Percentiles rank a stretch among this genome's conserved stretches.
phyloP scores from a whole-genome alignment of 1,140 invertebrate species.

The Spodoptera litura region DNA sequence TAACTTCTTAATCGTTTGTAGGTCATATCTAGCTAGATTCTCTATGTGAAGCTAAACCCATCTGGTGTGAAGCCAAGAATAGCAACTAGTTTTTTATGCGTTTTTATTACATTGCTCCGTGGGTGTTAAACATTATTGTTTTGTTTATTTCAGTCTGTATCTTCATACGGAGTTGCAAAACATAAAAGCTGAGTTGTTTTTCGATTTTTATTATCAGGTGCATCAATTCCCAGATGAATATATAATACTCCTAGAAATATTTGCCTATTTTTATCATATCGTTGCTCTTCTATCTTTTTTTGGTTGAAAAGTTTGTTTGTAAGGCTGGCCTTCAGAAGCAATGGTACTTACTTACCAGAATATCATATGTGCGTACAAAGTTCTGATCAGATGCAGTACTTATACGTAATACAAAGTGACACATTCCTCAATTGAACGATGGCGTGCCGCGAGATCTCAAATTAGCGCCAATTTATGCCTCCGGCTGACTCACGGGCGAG shows the following conservation, averaged over 20 bases:
- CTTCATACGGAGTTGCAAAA: background rate
- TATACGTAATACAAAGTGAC: conserved; percentile 72
- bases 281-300: too few species aligned
- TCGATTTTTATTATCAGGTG: too few species aligned
- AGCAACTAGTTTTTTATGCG: conserved; percentile 1
- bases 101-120: conserved; percentile 26
- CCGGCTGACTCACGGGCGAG: conserved; percentile 76
- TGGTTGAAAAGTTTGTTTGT: too few species aligned
- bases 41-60: background rate
- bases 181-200: too few species aligned
- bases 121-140: conserved; percentile 16
- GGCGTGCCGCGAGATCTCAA: conserved; percentile 74
- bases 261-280: too few species aligned
- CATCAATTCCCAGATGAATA: too few species aligned
- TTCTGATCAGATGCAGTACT: conserved; percentile 48
- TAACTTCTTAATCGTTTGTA: conserved; percentile 16
- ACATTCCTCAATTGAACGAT: conserved; percentile 83
- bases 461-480: conserved; percentile 84
- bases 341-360: conserved; percentile 8
- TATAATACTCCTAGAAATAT: too few species aligned
- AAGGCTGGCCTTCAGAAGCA: background rate
- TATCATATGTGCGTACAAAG: background rate
- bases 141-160: background rate
- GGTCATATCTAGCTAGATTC: conserved; percentile 17
- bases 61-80: conserved; percentile 28